Evolutionary conservation across 1,140 invertebrate species (phyloP), one percentile per base, ranked within the genome.

Genomic region (Drosophila mayri): DNA sequence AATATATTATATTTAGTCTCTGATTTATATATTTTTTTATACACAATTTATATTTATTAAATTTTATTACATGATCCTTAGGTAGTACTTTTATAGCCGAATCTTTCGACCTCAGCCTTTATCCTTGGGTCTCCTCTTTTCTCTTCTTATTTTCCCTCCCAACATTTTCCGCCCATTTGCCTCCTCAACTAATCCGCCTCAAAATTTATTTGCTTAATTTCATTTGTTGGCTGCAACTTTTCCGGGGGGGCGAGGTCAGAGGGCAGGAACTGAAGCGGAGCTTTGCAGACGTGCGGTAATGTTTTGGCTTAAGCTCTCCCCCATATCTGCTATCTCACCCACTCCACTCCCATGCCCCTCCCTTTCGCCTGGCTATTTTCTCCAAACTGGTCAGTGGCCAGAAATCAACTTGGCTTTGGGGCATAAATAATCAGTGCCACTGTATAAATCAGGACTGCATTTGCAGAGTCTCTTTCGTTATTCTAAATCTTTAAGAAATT

Each of bases 201-300:
- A 75, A 90, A 88, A 88, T 88, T 88, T 88, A 88, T 88, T 88
- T 88, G 85, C 85, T 84, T 88, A 88, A 90, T 88, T 88, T 88
- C 85, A 90, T 88, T 88, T 90, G 84, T 87, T 82, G 79, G 76
- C 83, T 67, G 50, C 55, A 76, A 76, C 74, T 76, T 76, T 76
- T 66, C 30, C 10, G 37, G 16, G 59, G 59, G 59, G 59, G 55
- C n/a, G 16, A 52, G 47, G 55, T 54, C 43, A 55, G 32, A 38
- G 58, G 40, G 44, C 46, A 47, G 43, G 22, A 35, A 44, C 37
- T 58, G 22, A n/a, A 55, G 60, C 66, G 57, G 40, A 49, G 59
- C 38, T 41, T 64, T 75, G 83, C 68, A 80, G 79, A 63, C 66
- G 80, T 88, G 84, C 71, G 83, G 81, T 87, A 87, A 88, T 88